These are phyloP conservation scores for Dasyprocta punctata DNA, from an alignment of 2,113 vertebrate genomes.

Conservation along the genomic window DNA sequence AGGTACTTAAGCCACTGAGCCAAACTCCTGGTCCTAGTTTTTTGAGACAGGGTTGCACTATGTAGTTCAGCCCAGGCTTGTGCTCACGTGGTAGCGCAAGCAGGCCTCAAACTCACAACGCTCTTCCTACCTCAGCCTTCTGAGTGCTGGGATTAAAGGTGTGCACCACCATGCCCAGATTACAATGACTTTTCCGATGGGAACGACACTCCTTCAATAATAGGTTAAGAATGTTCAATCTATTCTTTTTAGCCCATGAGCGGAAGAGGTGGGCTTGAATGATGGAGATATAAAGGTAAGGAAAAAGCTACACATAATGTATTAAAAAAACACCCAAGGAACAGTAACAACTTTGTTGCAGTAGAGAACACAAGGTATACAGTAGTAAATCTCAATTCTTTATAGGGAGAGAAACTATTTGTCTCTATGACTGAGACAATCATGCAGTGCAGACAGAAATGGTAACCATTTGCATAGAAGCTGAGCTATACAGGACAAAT, in stretches of 20 bases:
- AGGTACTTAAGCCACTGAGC: too few relatives aligned
- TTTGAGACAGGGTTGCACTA: too few relatives aligned
- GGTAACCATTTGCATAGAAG: background rate
- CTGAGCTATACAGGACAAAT: background rate
- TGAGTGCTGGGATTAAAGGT: too few relatives aligned
- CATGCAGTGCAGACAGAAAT: background rate
- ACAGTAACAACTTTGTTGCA: background rate
- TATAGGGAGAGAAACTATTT: background rate
- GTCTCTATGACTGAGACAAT: background rate
- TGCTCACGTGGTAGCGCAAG: too few relatives aligned
- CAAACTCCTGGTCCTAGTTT: too few relatives aligned
- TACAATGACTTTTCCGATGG: slow-evolving; percentile 16
- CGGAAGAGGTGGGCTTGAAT: background rate
- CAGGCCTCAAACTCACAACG: too few relatives aligned
- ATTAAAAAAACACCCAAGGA: background rate
- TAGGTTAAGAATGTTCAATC: slow-evolving; percentile 44
- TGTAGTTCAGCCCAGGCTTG: too few relatives aligned
- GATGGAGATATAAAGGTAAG: background rate
- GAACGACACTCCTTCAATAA: background rate
- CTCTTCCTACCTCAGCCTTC: too few relatives aligned
- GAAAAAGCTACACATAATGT: background rate
- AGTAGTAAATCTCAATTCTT: background rate
- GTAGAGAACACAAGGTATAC: background rate
- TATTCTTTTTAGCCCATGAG: background rate
- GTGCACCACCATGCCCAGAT: too few relatives aligned